Evolutionary conservation across 2,888 invertebrate genomes (phyloP).

Genomic region (Platynereis dumerilii): DNA sequence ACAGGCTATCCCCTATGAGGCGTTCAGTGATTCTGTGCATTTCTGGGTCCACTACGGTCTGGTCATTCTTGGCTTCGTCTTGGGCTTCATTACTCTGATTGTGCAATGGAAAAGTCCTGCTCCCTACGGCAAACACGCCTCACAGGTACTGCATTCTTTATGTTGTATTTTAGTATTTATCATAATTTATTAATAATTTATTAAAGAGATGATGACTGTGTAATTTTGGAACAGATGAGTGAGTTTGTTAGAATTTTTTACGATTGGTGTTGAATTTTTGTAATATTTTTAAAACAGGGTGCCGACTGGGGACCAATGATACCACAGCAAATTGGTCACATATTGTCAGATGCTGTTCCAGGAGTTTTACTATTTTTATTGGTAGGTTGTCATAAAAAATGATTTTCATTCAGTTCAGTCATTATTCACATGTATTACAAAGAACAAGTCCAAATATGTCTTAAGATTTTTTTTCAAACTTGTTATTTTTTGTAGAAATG

Average conservation of each 20-base stretch:
- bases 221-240: too few species aligned
- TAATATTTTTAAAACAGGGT: constrained; percentile 42
- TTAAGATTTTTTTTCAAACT: too few species aligned
- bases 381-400: constrained; percentile 41
- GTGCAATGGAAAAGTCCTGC: constrained; percentile 46
- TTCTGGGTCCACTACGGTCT: constrained; percentile 49
- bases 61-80: constrained; percentile 43
- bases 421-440: too few species aligned
- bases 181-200: too few species aligned
- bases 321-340: constrained; percentile 46
- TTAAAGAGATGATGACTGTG: too few species aligned
- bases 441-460: too few species aligned
- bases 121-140: constrained; percentile 50
- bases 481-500: background rate
- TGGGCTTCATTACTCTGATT: constrained; percentile 44
- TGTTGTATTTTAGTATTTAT: too few species aligned
- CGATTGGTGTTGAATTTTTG: too few species aligned
- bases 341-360: constrained; percentile 46
- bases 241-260: too few species aligned
- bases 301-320: constrained; percentile 48
- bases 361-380: constrained; percentile 46
- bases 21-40: too few species aligned
- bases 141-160: constrained; percentile 25
- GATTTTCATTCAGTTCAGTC: too few species aligned
- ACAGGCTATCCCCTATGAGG: too few species aligned